Evolutionary conservation across 2,888 invertebrate genomes (phyloP), one percentile per base, ranked within the genome.

Genomic region (Trypoxylon attenuatum): DNA sequence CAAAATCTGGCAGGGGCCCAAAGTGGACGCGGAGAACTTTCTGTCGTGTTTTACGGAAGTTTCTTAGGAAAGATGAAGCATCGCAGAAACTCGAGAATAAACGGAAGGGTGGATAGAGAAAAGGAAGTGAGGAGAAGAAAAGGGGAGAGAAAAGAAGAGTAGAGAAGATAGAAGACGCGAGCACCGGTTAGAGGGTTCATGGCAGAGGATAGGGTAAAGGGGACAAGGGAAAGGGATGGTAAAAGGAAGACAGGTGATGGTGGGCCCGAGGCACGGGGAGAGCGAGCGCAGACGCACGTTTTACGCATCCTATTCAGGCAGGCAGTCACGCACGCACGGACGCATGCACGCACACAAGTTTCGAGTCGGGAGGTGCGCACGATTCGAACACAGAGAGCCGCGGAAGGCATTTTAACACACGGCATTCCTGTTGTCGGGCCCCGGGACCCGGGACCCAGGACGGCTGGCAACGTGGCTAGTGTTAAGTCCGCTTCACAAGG

Each of bases 211-310:
- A 61, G 59, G 53, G 71, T 51, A 21, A 62, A 22, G 49, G 63
- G 53, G 61, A 61, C 54, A 47, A 49, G 59, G 55, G 52, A 33
- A 56, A 51, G 50, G 53, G 64, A 71, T 72, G 71, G 73, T 72
- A 76, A 78, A 76, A 78, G 78, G 73, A 82, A 84, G 85, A 85
- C 86, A 85, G 86, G 85, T 86, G 86, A 86, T 85, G 84, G 78
- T 77, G 82, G 79, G 81, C 84, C 83, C 74, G 78, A 77, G 82
- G 67, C 67, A 80, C 82, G 68, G 59, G 66, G 60, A 33, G 61
- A 71, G 50, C 41, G 47, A 33, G 27, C 72, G 59, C 73, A 68
- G 67, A 76, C 70, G 69, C 76, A 74, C 77, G 76, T 80, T 73
- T 74, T 80, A 79, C 76, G 77, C 79, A 73, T 77, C 76, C 73